Evolutionary conservation across 1,140 invertebrate species (phyloP).

Genomic region (Berghia stephanieae): DNA sequence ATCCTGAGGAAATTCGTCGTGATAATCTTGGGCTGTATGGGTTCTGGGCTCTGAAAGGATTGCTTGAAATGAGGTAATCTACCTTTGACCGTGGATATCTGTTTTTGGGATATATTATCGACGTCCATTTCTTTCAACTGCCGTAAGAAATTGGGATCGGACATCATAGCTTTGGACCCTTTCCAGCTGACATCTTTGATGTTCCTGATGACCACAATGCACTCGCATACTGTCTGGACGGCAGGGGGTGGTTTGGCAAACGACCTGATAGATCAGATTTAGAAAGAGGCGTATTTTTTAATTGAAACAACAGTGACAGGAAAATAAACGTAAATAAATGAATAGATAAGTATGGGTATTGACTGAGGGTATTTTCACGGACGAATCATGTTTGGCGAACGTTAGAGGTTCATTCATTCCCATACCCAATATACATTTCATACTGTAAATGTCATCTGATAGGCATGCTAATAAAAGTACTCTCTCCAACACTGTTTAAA

Average conservation of each 20-base stretch:
- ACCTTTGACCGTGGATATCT: slow-evolving; percentile 74
- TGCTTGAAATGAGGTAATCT: background rate
- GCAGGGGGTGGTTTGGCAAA: slow-evolving; percentile 86
- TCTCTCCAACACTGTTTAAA: background rate
- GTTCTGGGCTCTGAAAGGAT: no score
- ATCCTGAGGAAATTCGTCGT: no score
- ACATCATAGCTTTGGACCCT: slow-evolving; percentile 85
- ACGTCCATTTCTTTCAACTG: slow-evolving; percentile 84
- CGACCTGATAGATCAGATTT: slow-evolving; percentile 64
- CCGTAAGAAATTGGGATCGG: slow-evolving; percentile 82
- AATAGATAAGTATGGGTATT: background rate
- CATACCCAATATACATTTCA: no score
- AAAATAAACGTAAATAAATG: background rate
- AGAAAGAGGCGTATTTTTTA: no score
- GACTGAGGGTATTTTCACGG: background rate
- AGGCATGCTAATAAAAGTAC: no score
- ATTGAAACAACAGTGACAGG: background rate
- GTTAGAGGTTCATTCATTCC: no score
- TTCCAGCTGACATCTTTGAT: slow-evolving; percentile 87
- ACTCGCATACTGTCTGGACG: slow-evolving; percentile 85
- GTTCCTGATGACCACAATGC: slow-evolving; percentile 81
- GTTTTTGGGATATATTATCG: slow-evolving; percentile 78
- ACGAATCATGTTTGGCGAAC: no score
- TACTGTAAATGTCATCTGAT: no score
- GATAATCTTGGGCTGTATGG: no score